Evolutionary conservation across 2,888 invertebrate genomes (phyloP), one percentile per base, ranked within the genome.

Genomic region (Amphipyra berbera): DNA sequence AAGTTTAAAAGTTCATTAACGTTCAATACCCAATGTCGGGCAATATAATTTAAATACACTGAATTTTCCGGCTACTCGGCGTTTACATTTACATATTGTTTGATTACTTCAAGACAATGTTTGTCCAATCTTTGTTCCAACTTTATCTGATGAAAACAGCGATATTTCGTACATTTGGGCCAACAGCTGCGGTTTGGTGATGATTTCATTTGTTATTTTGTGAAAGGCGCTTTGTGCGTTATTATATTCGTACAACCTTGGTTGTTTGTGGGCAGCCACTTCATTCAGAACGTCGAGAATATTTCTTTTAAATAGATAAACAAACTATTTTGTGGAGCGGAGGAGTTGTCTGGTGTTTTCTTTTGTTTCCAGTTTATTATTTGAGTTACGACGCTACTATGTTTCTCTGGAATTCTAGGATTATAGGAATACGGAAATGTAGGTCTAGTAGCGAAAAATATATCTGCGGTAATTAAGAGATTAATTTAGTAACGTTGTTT

Each of bases 1-100:
- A 83, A 84, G 83, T 86, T 85, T 82, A 81, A 83, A 85, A 84
- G 84, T 85, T 85, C 84, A 85, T 83, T 85, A 86, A 38, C 83
- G 85, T 86, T 80, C 81, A 81, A 73, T 81, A 82, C 72, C 73
- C 84, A 84, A 85, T 84, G 82, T 75, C 81, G 79, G 73, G 63
- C 61, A 65, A 71, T 64, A 66, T 68, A 44, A 75, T 73, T 78
- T 74, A 60, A 74, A 78, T 69, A 72, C 50, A 46, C 71, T 63
- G 46, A 74, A 80, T 80, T 82, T 82, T 83, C 82, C 82, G 79
- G 70, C 75, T 56, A 60, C 58, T 58, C 50, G 49, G 55, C 45
- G 73, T 67, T 60, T 56, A 61, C 53, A 61, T 70, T 73, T 67
- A 67, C 73, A 72, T 70, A 49, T 70, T 76, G 72, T 72, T 72